These are phyloP conservation scores for Paralvinella palmiformis DNA, from an alignment of 1,140 invertebrate species.

Conservation along the genomic window DNA sequence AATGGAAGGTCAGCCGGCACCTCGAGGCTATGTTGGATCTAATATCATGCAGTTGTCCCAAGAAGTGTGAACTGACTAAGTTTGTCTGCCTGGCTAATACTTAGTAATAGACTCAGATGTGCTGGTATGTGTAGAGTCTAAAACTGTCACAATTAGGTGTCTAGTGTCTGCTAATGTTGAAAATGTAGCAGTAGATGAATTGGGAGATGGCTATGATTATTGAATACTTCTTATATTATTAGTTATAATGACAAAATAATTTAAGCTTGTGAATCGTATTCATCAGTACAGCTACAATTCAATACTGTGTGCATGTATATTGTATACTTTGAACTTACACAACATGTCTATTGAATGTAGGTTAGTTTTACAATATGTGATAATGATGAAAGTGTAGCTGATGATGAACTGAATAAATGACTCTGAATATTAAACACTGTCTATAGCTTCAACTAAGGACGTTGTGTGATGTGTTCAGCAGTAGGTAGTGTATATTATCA, in stretches of 20 bases:
- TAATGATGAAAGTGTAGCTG: no score
- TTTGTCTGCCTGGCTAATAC: not conserved
- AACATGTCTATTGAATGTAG: no score
- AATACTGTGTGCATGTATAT: not conserved
- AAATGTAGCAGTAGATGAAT: not conserved
- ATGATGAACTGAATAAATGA: no score
- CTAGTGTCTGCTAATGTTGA: not conserved
- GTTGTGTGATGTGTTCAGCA: no score
- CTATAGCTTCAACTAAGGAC: no score
- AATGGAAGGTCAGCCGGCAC: conserved; percentile 13
- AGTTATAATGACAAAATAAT: not conserved
- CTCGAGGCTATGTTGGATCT: not conserved
- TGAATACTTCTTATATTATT: not conserved
- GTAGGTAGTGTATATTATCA: no score
- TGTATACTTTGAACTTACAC: no score
- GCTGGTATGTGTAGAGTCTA: no score
- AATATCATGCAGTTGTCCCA: conserved; percentile 3
- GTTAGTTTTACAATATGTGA: no score
- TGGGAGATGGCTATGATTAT: not conserved
- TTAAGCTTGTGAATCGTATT: not conserved
- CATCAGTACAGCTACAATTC: not conserved
- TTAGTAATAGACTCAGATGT: no score
- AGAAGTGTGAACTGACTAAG: conserved; percentile 5
- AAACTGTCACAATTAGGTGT: conserved; percentile 1
- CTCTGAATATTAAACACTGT: no score